These are phyloP conservation scores for Alviniconcha strummeri DNA, from an alignment of 2,888 invertebrate species.

Conservation along the genomic window DNA sequence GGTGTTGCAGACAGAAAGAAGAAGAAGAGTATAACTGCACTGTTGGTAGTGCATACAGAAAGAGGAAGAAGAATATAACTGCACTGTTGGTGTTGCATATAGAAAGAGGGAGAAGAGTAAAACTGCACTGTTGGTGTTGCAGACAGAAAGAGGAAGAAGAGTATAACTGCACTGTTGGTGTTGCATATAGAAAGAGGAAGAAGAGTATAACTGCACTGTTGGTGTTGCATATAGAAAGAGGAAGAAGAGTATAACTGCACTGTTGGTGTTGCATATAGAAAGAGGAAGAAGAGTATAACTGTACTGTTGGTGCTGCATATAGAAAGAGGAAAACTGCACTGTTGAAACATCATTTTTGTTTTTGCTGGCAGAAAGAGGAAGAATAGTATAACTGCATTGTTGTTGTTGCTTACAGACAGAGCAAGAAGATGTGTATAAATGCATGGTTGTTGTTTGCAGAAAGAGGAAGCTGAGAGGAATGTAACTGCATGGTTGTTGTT, in stretches of 20 bases:
- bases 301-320: not conserved
- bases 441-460: not conserved
- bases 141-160: not conserved
- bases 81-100: too few relatives aligned
- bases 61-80: too few relatives aligned
- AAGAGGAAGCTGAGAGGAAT: slow-evolving; percentile 63
- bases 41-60: too few relatives aligned
- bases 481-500: not conserved
- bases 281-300: not conserved
- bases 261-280: too few relatives aligned
- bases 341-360: too few relatives aligned
- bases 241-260: not conserved
- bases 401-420: too few relatives aligned
- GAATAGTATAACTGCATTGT: not conserved
- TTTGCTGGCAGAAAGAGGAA: not conserved
- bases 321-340: not conserved
- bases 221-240: not conserved
- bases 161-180: not conserved
- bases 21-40: too few relatives aligned
- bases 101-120: not conserved
- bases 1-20: too few relatives aligned
- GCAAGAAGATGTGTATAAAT: too few relatives aligned
- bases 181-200: not conserved
- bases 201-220: not conserved
- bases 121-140: not conserved